Evolutionary conservation across 2,888 invertebrate species (phyloP), one percentile per base, ranked within the genome.

Genomic region (Atethmia centrago): DNA sequence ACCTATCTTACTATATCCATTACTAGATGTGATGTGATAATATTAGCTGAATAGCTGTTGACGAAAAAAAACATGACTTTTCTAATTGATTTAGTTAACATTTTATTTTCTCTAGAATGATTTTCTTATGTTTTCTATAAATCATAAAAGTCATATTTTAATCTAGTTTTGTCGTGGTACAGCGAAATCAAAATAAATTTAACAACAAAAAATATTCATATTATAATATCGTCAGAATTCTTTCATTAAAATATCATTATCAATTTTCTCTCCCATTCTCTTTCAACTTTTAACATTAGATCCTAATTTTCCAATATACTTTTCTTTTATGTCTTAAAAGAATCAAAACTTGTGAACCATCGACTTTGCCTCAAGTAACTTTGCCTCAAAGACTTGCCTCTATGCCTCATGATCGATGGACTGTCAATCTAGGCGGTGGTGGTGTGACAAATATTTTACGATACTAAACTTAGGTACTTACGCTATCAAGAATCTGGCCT

Each of bases 381-480:
- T 90, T 80, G 88, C 86, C 69, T 71, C 59, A 72, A 71, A 77
- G 74, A 70, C 84, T 85, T 84, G 80, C 85, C 71, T 47, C 51
- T 74, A 14, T 71, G 25, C 21, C 14, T 74, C 61, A 67, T 87
- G 88, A 90, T 90, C 85, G 88, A 89, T 89, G 87, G 70, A 69
- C 83, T 85, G 89, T 88, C 90, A 88, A 90, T 89, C 88, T 88
- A 77, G 49, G 75, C 82, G 77, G 77, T 36, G 36, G 36, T 89
- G 87, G 83, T 84, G 85, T 80, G 84, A 85, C 88, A 88, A 88
- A 90, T 79, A 88, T 88, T 86, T 79, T 74, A 77, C 80, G 77
- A 87, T 87, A 85, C 84, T 81, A 58, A 75, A 63, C 65, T 68
- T 77, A 56, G 16, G 31, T 42, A 21, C 49, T 79, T 80, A 64